These are phyloP conservation scores for Myotis daubentonii DNA, from an alignment of 2,797 vertebrate genomes.

Conservation along the genomic window DNA sequence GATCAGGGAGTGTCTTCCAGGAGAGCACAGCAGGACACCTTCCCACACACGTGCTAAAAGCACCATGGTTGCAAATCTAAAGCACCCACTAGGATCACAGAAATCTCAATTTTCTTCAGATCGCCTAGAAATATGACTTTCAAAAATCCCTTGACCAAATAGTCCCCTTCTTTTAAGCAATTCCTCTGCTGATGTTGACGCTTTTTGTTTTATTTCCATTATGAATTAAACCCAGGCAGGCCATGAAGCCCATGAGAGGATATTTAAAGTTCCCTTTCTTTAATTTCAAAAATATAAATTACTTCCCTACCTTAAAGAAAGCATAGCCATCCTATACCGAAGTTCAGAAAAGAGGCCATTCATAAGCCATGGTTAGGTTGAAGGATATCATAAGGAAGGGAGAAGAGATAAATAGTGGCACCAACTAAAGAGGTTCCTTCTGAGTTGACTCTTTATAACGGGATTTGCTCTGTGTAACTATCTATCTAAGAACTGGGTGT, in stretches of 20 bases:
- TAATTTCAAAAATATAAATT: conserved; percentile 47
- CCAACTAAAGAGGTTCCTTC: background rate
- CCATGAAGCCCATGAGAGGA: background rate
- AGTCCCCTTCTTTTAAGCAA: background rate
- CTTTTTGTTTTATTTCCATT: background rate
- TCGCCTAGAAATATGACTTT: background rate
- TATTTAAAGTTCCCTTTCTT: background rate
- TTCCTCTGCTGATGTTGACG: background rate
- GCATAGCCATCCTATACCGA: background rate
- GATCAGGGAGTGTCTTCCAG: background rate
- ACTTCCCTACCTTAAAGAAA: background rate
- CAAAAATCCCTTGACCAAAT: conserved; percentile 3
- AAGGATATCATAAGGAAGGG: background rate
- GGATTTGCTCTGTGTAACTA: background rate
- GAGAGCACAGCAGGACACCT: background rate
- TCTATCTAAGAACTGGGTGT: background rate
- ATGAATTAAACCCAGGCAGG: background rate
- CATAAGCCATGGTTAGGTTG: background rate
- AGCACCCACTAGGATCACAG: background rate
- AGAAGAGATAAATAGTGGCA: background rate
- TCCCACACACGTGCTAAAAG: background rate
- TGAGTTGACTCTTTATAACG: background rate
- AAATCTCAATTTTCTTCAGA: background rate
- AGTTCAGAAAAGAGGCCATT: background rate
- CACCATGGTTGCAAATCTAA: background rate